phyloP scores from a whole-genome alignment of 1,140 invertebrate genomes.

The Drosophila varians region DNA sequence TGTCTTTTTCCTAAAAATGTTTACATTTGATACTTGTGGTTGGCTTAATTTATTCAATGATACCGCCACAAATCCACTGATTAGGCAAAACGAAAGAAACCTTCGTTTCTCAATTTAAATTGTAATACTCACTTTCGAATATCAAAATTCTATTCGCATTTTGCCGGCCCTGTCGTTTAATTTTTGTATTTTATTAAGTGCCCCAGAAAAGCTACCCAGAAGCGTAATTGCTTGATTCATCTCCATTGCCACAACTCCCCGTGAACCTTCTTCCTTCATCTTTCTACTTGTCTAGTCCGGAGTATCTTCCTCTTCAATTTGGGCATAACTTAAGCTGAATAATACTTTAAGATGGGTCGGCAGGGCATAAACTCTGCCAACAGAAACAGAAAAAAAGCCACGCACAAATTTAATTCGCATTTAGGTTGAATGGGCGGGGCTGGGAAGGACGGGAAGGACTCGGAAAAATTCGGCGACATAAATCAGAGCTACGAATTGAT shows the following conservation, averaged over 20 bases:
- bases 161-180: conserved; percentile 32
- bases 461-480: conserved; percentile 59
- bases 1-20: no score
- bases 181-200: conserved; percentile 69
- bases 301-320: conserved; percentile 7
- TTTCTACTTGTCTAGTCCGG: conserved; percentile 4
- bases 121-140: neutral
- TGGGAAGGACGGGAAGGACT: conserved; percentile 1
- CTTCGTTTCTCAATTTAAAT: neutral
- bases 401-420: conserved; percentile 78
- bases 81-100: neutral
- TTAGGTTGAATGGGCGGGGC: conserved; percentile 17
- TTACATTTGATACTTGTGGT: no score
- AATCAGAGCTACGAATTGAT: conserved; percentile 78
- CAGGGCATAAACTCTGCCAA: neutral
- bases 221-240: conserved; percentile 67
- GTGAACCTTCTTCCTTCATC: neutral
- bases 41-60: neutral
- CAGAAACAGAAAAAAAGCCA: conserved; percentile 19
- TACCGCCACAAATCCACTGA: neutral
- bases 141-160: conserved; percentile 39
- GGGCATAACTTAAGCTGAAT: conserved; percentile 55
- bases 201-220: conserved; percentile 48
- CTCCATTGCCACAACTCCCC: neutral
- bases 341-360: conserved; percentile 75